Base-by-base conservation (phyloP, 2,113 vertebrate genomes). In the Phaethornis superciliosus region DNA sequence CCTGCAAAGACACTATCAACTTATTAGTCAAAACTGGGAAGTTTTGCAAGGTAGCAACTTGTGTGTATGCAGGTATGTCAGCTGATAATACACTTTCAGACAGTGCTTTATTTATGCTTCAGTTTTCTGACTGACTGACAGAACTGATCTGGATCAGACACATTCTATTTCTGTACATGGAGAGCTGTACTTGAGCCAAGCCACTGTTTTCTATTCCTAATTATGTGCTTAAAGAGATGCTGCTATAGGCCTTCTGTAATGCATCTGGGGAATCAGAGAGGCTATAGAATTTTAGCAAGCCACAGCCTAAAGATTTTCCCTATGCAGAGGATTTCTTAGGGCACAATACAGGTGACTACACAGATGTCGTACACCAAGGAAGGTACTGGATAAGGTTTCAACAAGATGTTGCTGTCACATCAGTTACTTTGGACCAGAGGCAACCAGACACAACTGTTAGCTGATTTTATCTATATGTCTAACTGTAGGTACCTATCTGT, bases 121-220 rank as follows among this genome's bases (percentile, higher is more conserved):
- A 20, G 12, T 89, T 91, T 96, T 81, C 59, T 93, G 71, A 46
- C 62, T 62, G 67, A 49, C 54, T 67, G 64, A 28, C 37, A 78
- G 30, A 37, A 37, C 37, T 37, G 9, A 37, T 40, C 40, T 40
- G 40, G 40, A 40, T 40, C 59, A 85, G 75, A 85, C 30, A 62
- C 5, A 4, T 32, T 63, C 18, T 55, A 23, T 68, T 65, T 88
- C 32, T 74, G 88, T 37, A 30, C 20, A 47, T 37, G 70, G 37
- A 19, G 15, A 75, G 20, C 23, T 15, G 5, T 35, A 10, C 21
- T 67, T 85, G 71, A 83, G 72, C 44, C 33, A 59, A 51, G 17
- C 14, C 2, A 4, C 6, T 74, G 10, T 63, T 55, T 67, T 64
- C 52, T 69, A 3, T 13, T 58, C 24, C 28, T 40, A 40, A 42